phyloP scores from a whole-genome alignment of 2,888 invertebrate genomes.

The Perithous albicinctus region DNA sequence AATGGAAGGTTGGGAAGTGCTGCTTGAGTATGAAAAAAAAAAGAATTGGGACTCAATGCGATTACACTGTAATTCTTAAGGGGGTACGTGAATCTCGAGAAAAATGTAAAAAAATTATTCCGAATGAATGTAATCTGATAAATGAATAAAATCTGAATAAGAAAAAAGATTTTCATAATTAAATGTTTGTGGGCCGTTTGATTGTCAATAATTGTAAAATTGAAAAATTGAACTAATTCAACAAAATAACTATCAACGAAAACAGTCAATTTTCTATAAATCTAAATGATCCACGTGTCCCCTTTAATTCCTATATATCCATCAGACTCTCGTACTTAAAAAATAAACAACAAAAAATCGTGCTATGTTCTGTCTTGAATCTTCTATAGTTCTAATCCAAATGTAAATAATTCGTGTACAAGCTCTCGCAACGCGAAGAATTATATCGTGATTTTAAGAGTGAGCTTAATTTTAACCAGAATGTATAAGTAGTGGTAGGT shows the following conservation, averaged over 20 bases:
- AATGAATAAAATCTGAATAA: too few species aligned
- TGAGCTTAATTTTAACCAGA: conserved; percentile 4
- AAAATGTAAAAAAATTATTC: not conserved
- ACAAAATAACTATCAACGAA: not conserved
- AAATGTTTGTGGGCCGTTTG: too few species aligned
- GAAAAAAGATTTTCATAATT: not conserved
- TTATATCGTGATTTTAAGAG: conserved; percentile 24
- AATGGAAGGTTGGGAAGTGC: not conserved
- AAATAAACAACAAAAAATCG: conserved; percentile 22
- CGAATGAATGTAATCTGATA: too few species aligned
- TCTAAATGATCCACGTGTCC: not conserved
- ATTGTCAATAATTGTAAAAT: too few species aligned
- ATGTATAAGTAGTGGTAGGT: conserved; percentile 4
- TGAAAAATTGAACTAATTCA: not conserved
- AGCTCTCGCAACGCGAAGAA: conserved; percentile 9
- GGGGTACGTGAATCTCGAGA: conserved; percentile 1
- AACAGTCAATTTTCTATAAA: not conserved
- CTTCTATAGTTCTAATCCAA: conserved; percentile 9
- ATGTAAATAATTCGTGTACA: conserved; percentile 34
- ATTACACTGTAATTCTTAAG: conserved; percentile 26
- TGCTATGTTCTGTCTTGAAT: not conserved
- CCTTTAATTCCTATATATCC: not conserved
- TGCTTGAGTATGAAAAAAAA: not conserved
- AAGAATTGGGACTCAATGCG: conserved; percentile 18
- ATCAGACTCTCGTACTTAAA: not conserved